These are phyloP conservation scores for Urocyon cinereoargenteus DNA, from an alignment of 2,797 vertebrate species.

Conservation along the genomic window DNA sequence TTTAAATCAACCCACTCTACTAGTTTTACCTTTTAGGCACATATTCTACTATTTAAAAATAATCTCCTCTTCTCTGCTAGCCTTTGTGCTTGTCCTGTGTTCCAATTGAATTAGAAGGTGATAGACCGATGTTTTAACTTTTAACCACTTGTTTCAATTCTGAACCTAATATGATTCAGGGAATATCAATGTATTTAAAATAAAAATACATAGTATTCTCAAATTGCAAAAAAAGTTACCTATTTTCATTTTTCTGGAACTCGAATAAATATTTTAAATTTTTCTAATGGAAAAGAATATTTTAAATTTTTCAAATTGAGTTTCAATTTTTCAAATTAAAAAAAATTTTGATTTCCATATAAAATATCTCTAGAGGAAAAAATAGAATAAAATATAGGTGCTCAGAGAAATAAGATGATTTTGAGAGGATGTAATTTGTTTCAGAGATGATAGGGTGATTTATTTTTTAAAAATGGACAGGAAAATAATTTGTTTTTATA, in stretches of 20 bases:
- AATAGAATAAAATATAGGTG: neutral
- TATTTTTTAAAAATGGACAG: conserved; percentile 22
- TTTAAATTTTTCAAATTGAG: too few species aligned
- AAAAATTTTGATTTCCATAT: neutral
- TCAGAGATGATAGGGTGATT: neutral
- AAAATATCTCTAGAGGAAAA: conserved; percentile 32
- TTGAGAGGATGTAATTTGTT: conserved; percentile 36
- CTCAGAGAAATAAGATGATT: neutral
- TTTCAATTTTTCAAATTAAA: neutral
- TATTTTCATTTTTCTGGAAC: neutral
- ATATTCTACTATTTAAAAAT: neutral
- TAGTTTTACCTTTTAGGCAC: neutral
- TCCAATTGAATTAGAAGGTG: neutral
- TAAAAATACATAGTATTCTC: neutral
- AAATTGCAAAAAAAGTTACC: neutral
- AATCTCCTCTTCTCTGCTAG: neutral
- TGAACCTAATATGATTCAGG: neutral
- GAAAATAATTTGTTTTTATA: neutral
- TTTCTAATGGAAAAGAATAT: neutral
- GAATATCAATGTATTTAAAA: neutral
- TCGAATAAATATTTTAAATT: neutral
- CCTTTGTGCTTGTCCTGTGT: neutral
- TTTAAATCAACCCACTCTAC: neutral
- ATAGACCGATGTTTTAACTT: conserved; percentile 10
- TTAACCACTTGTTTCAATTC: neutral